A percentile compares a stretch with the other conserved stretches of the same genome.
These are phyloP conservation scores for Myiotriccus ornatus DNA, from an alignment of 2,797 vertebrate species.

Conservation along the genomic window DNA sequence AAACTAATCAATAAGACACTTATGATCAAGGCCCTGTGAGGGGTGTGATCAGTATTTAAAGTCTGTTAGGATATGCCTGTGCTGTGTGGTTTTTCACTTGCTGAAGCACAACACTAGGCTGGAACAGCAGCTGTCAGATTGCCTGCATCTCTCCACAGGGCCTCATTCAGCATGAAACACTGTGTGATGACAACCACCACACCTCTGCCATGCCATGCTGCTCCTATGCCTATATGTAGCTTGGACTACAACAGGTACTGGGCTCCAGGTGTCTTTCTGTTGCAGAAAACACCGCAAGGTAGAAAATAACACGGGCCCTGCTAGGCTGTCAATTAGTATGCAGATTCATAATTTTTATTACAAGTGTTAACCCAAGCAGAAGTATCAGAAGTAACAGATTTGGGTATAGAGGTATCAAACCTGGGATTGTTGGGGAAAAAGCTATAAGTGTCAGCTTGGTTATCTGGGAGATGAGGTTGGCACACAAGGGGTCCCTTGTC, in stretches of 20 bases:
- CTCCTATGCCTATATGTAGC: background rate
- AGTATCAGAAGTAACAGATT: background rate
- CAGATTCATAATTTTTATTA: background rate
- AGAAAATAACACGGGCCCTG: background rate
- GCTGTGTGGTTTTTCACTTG: fast-evolving
- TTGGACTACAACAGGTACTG: background rate
- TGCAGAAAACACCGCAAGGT: background rate
- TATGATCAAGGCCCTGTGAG: background rate
- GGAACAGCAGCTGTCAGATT: background rate
- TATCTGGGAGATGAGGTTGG: background rate
- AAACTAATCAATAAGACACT: background rate
- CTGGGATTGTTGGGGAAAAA: background rate
- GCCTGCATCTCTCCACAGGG: background rate
- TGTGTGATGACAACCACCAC: background rate
- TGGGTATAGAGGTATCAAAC: background rate
- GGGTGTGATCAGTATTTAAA: background rate
- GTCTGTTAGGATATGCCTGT: background rate
- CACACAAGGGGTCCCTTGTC: background rate
- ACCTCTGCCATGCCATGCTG: fast-evolving
- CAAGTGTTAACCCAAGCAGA: background rate
- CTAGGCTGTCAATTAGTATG: background rate
- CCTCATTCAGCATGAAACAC: background rate
- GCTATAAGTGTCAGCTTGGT: background rate
- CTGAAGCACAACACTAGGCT: background rate
- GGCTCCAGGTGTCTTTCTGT: background rate